phyloP scores from a whole-genome alignment of 2,888 invertebrate genomes.

The Heliconius hortense region DNA sequence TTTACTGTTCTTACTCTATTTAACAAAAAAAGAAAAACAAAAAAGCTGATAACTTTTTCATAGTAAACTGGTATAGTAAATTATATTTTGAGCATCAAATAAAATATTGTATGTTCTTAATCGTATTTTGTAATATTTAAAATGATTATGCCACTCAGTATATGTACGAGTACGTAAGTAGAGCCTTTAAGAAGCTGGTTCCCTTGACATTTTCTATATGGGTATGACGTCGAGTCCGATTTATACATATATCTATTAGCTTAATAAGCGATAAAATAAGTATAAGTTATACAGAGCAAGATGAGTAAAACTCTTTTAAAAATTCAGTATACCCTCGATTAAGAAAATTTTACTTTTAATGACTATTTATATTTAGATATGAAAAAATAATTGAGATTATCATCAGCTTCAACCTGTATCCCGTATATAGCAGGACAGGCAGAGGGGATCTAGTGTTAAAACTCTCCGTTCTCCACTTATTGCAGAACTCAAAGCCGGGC shows the following conservation, averaged over 20 bases:
- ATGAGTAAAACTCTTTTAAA: not conserved
- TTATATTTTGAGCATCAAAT: not conserved
- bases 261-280: not conserved
- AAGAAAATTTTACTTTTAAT: too few species aligned
- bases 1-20: not conserved
- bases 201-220: slow-evolving; percentile 34
- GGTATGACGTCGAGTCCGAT: slow-evolving; percentile 17
- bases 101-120: not conserved
- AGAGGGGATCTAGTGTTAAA: too few species aligned
- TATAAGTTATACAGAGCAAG: not conserved
- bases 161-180: not conserved
- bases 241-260: not conserved
- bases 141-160: not conserved
- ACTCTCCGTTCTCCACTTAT: too few species aligned
- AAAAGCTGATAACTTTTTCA: not conserved
- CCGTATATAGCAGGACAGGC: too few species aligned
- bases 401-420: too few species aligned
- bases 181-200: slow-evolving; percentile 19
- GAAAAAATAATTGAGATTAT: too few species aligned
- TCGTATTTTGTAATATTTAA: not conserved
- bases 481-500: too few species aligned
- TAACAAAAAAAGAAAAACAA: not conserved
- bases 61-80: not conserved
- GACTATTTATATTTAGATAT: too few species aligned
- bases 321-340: not conserved